Evolutionary conservation across 2,113 vertebrate species (phyloP), one percentile per base, ranked within the genome.

Genomic region (Anolis carolinensis): DNA sequence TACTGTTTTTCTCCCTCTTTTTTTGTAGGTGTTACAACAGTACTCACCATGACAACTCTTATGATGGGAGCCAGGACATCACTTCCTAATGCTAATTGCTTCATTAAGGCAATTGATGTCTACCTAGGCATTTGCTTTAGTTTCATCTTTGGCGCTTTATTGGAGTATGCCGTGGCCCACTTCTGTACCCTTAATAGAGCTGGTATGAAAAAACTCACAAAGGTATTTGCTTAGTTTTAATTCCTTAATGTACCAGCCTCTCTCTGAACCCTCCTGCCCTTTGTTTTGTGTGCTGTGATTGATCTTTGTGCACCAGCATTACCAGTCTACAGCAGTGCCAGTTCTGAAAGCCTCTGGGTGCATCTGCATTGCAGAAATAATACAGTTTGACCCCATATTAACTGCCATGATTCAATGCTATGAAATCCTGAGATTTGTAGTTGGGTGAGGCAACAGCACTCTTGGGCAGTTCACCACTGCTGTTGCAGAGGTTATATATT

Each of bases 61-160:
- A 98, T 98, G 97, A 98, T 98, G 98, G 98, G 97, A 78, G 97
- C 98, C 74, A 95, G 97, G 68, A 97, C 97, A 7, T 98, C 98
- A 2, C 95, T 98, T 81, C 97, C 97, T 89, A 98, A 97, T 32
- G 97, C 97, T 89, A 98, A 98, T 88, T 98, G 98, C 93, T 98
- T 98, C 95, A 98, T 98, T 81, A 98, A 98, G 90, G 97, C 97
- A 91, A 98, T 98, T 2, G 97, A 98, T 77, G 97, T 98, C 3
- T 98, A 98, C 94, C 88, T 98, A 8, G 97, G 97, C 36, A 98
- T 98, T 93, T 98, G 98, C 95, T 98, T 98, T 94, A 98, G 97
- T 90, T 98, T 98, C 85, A 98, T 98, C 94, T 98, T 98, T 7
- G 98, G 97, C 20, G 97, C 97, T 0, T 94, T 98, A 70, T 95